phyloP scores from a whole-genome alignment of 2,113 vertebrate species.

The Fregata magnificens region DNA sequence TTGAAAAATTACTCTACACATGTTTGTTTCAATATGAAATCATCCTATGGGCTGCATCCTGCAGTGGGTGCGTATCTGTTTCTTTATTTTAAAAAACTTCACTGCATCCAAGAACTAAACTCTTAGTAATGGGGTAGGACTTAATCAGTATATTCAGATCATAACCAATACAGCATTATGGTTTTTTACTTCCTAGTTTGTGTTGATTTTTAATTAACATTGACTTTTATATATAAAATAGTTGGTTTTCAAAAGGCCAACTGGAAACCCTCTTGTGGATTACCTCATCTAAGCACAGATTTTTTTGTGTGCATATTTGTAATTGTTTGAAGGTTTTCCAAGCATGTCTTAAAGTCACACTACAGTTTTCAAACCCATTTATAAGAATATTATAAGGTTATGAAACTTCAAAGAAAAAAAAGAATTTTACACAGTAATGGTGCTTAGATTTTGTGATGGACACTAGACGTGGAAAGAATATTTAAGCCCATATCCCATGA shows the following conservation, averaged over 20 bases:
- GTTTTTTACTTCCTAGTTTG: constrained; percentile 14
- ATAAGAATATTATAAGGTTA: neutral
- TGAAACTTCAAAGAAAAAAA: neutral
- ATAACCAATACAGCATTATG: neutral
- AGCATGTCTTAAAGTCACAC: constrained; percentile 15
- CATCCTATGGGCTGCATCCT: neutral
- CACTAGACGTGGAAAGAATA: neutral
- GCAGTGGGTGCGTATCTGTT: neutral
- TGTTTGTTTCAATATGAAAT: neutral
- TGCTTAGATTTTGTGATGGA: neutral
- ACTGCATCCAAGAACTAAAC: neutral
- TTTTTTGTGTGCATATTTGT: constrained; percentile 31
- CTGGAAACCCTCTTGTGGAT: constrained; percentile 56
- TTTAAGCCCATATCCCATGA: neutral
- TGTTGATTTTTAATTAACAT: constrained; percentile 49
- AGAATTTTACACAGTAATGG: neutral
- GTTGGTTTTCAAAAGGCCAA: constrained; percentile 45
- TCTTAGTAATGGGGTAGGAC: neutral
- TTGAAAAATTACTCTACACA: neutral
- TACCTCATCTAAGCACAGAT: constrained; percentile 43
- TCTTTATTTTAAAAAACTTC: neutral
- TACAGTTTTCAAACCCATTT: neutral
- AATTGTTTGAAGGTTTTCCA: constrained; percentile 59
- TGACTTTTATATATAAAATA: constrained; percentile 52
- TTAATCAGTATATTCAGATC: neutral